These are phyloP conservation scores for Pristiophorus japonicus DNA, from an alignment of 2,113 vertebrate genomes.

Conservation along the genomic window DNA sequence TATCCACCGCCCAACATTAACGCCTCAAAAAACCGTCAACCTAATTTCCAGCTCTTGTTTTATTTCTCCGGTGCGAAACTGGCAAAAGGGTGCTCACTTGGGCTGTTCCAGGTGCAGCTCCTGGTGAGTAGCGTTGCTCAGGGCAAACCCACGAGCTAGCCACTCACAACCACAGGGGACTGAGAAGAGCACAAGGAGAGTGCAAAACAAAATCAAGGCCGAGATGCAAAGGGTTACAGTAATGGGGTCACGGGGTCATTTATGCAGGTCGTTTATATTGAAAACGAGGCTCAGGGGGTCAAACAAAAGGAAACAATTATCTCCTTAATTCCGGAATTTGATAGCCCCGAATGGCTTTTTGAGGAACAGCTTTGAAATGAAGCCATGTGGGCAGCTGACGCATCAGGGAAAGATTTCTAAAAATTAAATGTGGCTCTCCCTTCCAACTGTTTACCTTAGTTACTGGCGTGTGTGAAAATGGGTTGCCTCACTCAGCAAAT, in stretches of 20 bases:
- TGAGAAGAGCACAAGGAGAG: neutral
- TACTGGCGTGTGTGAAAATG: neutral
- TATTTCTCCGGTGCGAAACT: neutral
- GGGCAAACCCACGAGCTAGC: neutral
- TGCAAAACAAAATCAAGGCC: neutral
- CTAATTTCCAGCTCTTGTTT: too few species aligned
- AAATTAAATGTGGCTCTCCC: neutral
- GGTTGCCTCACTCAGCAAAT: neutral
- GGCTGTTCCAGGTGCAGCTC: neutral
- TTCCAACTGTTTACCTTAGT: neutral
- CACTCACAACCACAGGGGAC: neutral
- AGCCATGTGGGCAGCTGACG: too few species aligned
- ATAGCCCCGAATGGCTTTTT: neutral
- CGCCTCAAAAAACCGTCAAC: too few species aligned
- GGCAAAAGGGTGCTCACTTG: neutral
- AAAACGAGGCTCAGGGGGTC: neutral
- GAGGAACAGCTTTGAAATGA: neutral
- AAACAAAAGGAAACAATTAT: conserved; percentile 7
- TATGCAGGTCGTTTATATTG: neutral
- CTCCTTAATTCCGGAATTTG: neutral
- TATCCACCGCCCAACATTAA: too few species aligned
- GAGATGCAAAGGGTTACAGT: neutral
- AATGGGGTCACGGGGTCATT: conserved; percentile 1
- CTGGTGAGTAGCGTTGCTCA: neutral
- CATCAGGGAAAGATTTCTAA: neutral